A percentile compares a stretch with the other conserved stretches of the same genome.
Conservation (phyloP, 2,113 vertebrate species). For the Forbesichthys papilliferus region DNA sequence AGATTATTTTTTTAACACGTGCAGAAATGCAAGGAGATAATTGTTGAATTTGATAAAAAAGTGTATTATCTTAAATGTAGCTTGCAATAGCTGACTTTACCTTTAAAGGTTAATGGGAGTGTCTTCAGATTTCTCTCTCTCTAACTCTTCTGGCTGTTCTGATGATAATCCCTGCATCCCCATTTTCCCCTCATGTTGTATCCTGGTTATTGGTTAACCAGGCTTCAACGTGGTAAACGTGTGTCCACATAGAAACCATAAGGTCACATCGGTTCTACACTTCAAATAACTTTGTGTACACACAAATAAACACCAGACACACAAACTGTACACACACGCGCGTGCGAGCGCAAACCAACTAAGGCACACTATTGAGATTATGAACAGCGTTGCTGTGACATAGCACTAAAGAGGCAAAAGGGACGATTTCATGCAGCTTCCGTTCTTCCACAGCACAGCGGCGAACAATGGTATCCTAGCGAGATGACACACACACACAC, state of each 20-base stretch:
- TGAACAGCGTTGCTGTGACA: not conserved
- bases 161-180: not conserved
- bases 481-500: conserved; percentile 8
- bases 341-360: not conserved
- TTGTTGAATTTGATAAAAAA: no score
- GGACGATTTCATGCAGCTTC: not conserved
- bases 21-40: no score
- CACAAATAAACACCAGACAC: not conserved
- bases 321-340: conserved; percentile 1
- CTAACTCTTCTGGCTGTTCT: not conserved
- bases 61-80: no score
- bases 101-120: conserved; percentile 69
- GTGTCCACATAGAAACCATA: conserved; percentile 34
- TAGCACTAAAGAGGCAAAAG: no score
- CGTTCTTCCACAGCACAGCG: not conserved
- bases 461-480: not conserved
- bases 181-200: not conserved
- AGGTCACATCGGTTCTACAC: conserved; percentile 3
- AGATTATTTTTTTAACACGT: no score
- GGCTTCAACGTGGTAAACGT: conserved; percentile 33
- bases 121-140: conserved; percentile 47
- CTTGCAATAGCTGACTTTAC: conserved; percentile 3
- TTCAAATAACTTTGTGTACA: not conserved
- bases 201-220: conserved; percentile 49
- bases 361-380: not conserved